Evolutionary conservation across 2,888 invertebrate species (phyloP).

Genomic region (Sphecodes monilicornis): DNA sequence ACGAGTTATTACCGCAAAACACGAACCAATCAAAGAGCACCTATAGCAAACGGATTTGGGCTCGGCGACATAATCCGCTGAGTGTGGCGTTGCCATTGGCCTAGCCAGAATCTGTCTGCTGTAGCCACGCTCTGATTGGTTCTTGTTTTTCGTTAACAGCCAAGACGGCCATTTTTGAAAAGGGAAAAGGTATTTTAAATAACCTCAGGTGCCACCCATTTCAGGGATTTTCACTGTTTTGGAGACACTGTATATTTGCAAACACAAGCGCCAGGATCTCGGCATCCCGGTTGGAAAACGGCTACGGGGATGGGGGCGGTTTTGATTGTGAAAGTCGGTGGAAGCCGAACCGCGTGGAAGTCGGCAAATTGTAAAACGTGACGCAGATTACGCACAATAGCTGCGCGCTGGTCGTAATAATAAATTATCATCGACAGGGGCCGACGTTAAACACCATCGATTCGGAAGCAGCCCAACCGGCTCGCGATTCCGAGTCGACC

Average conservation of each 20-base stretch:
- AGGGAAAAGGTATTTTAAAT: no score
- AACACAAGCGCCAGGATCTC: background rate
- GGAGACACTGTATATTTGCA: background rate
- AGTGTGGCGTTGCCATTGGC: no score
- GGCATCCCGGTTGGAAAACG: conserved; percentile 1
- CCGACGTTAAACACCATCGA: conserved; percentile 75
- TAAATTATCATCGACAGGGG: conserved; percentile 81
- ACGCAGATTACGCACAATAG: conserved; percentile 79
- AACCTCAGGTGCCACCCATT: no score
- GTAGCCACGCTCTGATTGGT: no score
- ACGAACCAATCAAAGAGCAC: no score
- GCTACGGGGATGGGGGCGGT: background rate
- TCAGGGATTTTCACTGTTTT: no score
- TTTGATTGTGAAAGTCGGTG: background rate
- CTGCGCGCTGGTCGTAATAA: conserved; percentile 74
- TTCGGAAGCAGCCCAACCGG: conserved; percentile 16
- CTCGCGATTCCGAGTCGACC: background rate
- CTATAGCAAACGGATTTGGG: no score
- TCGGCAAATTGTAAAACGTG: conserved; percentile 79
- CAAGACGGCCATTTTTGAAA: no score
- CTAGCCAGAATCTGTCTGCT: no score
- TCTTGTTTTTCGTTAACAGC: no score
- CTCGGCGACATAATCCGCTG: no score
- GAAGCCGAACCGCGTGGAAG: conserved; percentile 27
- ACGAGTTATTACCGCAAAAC: no score